Percentiles rank a stretch among this genome's conserved stretches.
Evolutionary conservation across 2,888 invertebrate genomes (phyloP).

Genomic region (Netelia melanura): DNA sequence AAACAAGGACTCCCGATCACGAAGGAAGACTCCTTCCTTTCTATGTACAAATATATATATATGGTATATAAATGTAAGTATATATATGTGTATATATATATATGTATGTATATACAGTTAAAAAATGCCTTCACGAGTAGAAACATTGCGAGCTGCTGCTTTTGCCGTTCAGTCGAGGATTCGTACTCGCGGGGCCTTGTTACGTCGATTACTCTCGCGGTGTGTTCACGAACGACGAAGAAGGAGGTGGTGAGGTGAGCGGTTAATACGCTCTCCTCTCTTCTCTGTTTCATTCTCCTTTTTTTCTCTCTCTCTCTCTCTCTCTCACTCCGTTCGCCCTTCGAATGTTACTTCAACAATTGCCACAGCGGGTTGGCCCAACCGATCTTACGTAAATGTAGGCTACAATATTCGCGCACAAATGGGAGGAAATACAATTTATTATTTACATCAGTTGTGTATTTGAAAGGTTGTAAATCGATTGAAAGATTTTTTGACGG

Average conservation of each 20-base stretch:
- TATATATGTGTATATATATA: not conserved
- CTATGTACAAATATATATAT: not conserved
- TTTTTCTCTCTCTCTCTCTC: conserved; percentile 8
- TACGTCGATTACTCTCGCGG: conserved; percentile 66
- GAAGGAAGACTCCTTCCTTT: conserved; percentile 5
- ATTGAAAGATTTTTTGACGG: too few species aligned
- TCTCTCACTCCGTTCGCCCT: not conserved
- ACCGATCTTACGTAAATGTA: conserved; percentile 40
- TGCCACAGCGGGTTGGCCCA: conserved; percentile 55
- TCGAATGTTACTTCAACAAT: conserved; percentile 32
- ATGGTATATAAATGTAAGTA: not conserved
- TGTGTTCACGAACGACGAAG: conserved; percentile 34
- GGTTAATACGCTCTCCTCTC: conserved; percentile 49
- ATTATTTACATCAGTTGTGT: too few species aligned
- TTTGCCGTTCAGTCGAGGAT: conserved; percentile 34
- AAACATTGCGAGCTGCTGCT: conserved; percentile 48
- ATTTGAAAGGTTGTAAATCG: too few species aligned
- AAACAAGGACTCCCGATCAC: conserved; percentile 58
- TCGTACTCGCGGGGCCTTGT: conserved; percentile 59
- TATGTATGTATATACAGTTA: conserved; percentile 26
- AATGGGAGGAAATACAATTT: too few species aligned
- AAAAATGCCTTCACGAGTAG: conserved; percentile 59
- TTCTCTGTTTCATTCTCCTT: not conserved
- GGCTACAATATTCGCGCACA: not conserved
- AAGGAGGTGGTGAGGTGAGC: conserved; percentile 50